A percentile compares a stretch with the other conserved stretches of the same genome.
These are phyloP conservation scores for Fratercula arctica DNA, from an alignment of 2,797 vertebrate genomes.

Conservation along the genomic window DNA sequence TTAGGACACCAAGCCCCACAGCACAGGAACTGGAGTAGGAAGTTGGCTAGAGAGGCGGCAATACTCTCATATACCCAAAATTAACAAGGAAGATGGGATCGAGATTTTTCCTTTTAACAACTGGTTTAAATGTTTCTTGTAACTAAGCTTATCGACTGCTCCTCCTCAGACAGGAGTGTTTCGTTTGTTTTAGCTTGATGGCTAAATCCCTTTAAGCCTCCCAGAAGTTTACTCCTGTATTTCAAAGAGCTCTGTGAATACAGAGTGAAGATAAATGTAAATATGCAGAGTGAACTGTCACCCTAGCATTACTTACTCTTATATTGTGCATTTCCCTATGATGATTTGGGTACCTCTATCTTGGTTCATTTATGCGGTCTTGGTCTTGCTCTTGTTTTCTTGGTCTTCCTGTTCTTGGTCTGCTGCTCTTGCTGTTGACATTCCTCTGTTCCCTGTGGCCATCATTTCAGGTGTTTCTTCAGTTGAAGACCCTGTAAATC, in stretches of 20 bases:
- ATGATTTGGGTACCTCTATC: neutral
- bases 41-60: neutral
- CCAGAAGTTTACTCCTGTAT: slow-evolving; percentile 11
- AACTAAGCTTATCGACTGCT: neutral
- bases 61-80: neutral
- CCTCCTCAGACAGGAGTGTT: neutral
- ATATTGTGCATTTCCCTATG: neutral
- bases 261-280: neutral
- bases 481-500: neutral
- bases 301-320: neutral
- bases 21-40: neutral
- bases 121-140: neutral
- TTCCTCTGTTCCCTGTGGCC: rapidly evolving
- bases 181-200: slow-evolving; percentile 16
- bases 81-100: neutral
- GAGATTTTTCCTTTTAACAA: neutral
- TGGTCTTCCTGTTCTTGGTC: neutral
- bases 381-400: neutral
- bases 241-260: slow-evolving; percentile 16
- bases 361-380: neutral
- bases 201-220: slow-evolving; percentile 28
- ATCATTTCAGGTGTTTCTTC: neutral
- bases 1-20: neutral
- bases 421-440: neutral
- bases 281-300: neutral